phyloP scores from a whole-genome alignment of 23 tunicate genomes.

The Botrylloides violaceus region DNA sequence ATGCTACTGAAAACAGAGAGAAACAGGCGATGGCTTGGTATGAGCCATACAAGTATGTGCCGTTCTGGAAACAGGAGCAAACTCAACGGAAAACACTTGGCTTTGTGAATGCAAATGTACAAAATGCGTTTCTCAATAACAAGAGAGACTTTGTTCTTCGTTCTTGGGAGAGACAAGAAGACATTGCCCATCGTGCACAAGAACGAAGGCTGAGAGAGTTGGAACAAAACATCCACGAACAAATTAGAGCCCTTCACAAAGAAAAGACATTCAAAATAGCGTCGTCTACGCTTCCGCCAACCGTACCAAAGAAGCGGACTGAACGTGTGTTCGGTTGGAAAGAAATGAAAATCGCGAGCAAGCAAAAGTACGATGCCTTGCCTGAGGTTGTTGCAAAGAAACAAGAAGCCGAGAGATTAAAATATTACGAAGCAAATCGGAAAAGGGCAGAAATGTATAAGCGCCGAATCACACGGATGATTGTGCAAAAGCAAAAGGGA shows the following conservation, averaged over 20 bases:
- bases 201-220: conserved; percentile 72
- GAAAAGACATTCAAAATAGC: too few species aligned
- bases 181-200: conserved; percentile 49
- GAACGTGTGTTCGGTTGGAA: conserved; percentile 16
- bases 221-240: conserved; percentile 4
- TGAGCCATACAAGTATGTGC: conserved; percentile 63
- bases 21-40: conserved; percentile 63
- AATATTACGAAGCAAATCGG: conserved; percentile 57
- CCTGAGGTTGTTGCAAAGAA: conserved; percentile 77
- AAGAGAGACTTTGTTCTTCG: conserved; percentile 47
- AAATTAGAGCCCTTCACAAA: neutral
- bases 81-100: neutral
- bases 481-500: conserved; percentile 7
- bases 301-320: neutral
- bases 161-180: conserved; percentile 60
- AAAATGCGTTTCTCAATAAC: conserved; percentile 48
- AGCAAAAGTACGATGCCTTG: conserved; percentile 55
- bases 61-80: conserved; percentile 40
- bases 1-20: neutral
- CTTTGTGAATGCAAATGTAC: conserved; percentile 34
- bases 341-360: conserved; percentile 43
- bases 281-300: neutral
- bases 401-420: conserved; percentile 55
- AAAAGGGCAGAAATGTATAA: conserved; percentile 50
- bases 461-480: conserved; percentile 6